Conservation (phyloP, 1,140 invertebrate genomes). For the Propsilocerus akamusi region DNA sequence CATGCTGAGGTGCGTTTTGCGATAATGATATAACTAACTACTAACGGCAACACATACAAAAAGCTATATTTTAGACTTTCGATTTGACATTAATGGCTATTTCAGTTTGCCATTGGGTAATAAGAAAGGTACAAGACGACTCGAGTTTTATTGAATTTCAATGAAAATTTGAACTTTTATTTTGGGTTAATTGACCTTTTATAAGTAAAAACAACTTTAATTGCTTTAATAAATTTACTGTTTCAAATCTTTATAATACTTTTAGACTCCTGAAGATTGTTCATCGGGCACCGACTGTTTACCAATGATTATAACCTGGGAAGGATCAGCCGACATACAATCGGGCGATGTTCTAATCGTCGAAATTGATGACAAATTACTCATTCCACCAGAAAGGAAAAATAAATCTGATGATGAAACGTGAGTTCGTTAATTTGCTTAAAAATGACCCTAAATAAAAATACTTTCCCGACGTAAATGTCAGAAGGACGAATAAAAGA, state of each 20-base stretch:
- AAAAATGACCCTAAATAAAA: not conserved
- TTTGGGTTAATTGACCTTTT: too few relatives aligned
- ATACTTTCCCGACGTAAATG: too few relatives aligned
- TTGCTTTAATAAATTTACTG: not conserved
- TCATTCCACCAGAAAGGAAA: constrained; percentile 23
- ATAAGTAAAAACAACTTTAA: too few relatives aligned
- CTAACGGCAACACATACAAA: not conserved
- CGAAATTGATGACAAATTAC: constrained; percentile 38
- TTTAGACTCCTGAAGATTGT: constrained; percentile 32
- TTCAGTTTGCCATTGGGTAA: too few relatives aligned
- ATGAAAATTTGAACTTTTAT: too few relatives aligned
- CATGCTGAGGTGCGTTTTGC: not conserved
- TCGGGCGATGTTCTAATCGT: constrained; percentile 46
- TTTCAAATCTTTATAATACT: too few relatives aligned
- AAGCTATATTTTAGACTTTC: not conserved
- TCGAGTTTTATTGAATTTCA: too few relatives aligned
- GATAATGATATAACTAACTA: not conserved
- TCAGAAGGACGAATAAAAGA: too few relatives aligned
- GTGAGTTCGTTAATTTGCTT: constrained; percentile 10
- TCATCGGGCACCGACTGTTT: constrained; percentile 24
- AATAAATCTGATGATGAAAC: constrained; percentile 11
- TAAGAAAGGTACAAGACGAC: too few relatives aligned
- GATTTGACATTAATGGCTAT: constrained; percentile 2
- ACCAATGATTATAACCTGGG: constrained; percentile 35
- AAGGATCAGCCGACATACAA: constrained; percentile 39